Evolutionary conservation across 2,888 invertebrate species (phyloP), one percentile per base, ranked within the genome.

Genomic region (Hofmannophila pseudospretella): DNA sequence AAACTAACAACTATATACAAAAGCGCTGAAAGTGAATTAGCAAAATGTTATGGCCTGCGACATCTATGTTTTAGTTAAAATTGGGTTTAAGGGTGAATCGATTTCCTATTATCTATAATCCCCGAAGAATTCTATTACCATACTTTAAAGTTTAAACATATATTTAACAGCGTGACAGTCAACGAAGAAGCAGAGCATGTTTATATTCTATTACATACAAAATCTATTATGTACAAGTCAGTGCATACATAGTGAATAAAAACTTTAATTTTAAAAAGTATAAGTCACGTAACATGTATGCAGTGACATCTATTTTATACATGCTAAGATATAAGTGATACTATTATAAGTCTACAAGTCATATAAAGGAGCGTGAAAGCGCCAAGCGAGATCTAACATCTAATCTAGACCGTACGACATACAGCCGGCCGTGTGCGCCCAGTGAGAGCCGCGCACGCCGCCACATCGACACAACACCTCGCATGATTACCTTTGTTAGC

Each of bases 331-430:
- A 12, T 19, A 22, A 26, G 34, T 34, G 26, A 32, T 10, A 10
- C 26, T 23, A 25, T 32, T 23, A 9, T 7, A 7, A 7, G 12
- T 23, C 14, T 31, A 13, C 12, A 20, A 23, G 8, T 14, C n/a
- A 27, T 34, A 12, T 25, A 33, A 9, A 19, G 10, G 7, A 12
- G 30, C 10, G 27, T 54, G 55, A 27, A 43, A 41, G 47, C 47
- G 58, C 64, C 43, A 81, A 82, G 84, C 82, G 55, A 49, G 42
- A 47, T 66, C 79, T 80, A 81, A 82, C 80, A 80, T 70, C 64
- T 58, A 76, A 51, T 23, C 64, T 67, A 73, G 58, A 71, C 71
- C 66, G 68, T 65, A 82, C 82, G 76, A 81, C 80, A 81, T 58
- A 61, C 56, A 73, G 12, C 62, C 58, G 57, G 61, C n/a, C n/a